A percentile compares a stretch with the other conserved stretches of the same genome.
phyloP scores from a whole-genome alignment of 2,888 invertebrate genomes.

The Hirtodrosophila confusa region DNA sequence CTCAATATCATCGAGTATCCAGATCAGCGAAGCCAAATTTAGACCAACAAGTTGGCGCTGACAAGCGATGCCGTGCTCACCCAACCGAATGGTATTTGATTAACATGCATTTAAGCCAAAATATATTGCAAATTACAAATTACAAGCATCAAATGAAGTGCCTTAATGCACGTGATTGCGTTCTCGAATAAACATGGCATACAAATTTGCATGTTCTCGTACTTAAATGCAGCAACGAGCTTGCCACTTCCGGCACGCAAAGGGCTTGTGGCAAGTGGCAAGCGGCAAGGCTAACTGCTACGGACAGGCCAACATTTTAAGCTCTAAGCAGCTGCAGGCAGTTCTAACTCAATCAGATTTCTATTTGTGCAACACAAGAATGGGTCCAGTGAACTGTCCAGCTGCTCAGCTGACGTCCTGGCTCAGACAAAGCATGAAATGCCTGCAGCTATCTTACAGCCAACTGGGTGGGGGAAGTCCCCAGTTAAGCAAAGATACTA shows the following conservation, averaged over 20 bases:
- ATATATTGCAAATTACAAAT: slow-evolving; percentile 12
- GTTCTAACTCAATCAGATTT: slow-evolving; percentile 17
- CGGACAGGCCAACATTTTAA: too few species aligned
- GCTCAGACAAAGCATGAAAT: not conserved
- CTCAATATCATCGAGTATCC: too few species aligned
- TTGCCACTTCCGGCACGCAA: slow-evolving; percentile 35
- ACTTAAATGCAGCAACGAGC: slow-evolving; percentile 16
- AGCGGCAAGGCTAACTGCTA: not conserved
- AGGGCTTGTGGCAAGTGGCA: slow-evolving; percentile 15
- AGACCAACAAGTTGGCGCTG: not conserved
- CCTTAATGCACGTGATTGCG: slow-evolving; percentile 22
- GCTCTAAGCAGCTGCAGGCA: slow-evolving; percentile 2
- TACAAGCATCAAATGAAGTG: slow-evolving; percentile 12
- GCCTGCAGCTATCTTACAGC: not conserved
- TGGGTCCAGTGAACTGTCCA: slow-evolving; percentile 18
- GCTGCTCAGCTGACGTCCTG: too few species aligned
- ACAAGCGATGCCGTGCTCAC: too few species aligned
- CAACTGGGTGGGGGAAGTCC: not conserved
- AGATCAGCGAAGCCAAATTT: too few species aligned
- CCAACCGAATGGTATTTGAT: not conserved
- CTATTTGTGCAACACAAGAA: slow-evolving; percentile 12
- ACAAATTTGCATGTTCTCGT: slow-evolving; percentile 33
- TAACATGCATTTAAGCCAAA: not conserved
- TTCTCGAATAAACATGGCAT: slow-evolving; percentile 20
- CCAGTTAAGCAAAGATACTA: not conserved